Percentiles rank a stretch among this genome's conserved stretches.
phyloP scores from a whole-genome alignment of 23 tunicate species.

The Trididemnum clinides region DNA sequence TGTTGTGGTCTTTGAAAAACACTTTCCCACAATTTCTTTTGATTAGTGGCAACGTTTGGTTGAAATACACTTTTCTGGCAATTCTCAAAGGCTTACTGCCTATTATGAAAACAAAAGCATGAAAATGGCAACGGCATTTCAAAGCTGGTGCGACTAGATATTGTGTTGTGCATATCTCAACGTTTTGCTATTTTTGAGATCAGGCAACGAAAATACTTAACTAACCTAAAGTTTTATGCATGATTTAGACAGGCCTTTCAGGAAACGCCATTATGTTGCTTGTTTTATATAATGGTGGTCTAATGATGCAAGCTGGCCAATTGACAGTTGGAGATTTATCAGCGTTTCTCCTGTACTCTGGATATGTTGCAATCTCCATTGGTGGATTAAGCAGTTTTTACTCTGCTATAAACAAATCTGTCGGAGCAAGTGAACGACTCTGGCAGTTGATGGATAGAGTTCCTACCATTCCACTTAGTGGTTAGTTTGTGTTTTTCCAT shows the following conservation, averaged over 20 bases:
- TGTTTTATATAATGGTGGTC: conserved; percentile 71
- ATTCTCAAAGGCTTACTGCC: too few relatives aligned
- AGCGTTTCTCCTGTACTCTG: conserved; percentile 74
- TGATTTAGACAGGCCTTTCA: conserved; percentile 57
- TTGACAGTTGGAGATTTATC: conserved; percentile 75
- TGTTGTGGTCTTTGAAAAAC: not conserved
- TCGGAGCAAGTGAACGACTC: conserved; percentile 63
- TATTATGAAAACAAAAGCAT: too few relatives aligned
- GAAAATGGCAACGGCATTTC: too few relatives aligned
- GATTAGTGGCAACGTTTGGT: too few relatives aligned
- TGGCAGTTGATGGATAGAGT: conserved; percentile 51
- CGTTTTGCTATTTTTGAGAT: too few relatives aligned
- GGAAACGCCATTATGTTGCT: conserved; percentile 69
- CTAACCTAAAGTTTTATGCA: too few relatives aligned
- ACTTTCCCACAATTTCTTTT: too few relatives aligned
- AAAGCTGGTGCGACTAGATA: too few relatives aligned
- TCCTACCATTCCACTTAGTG: conserved; percentile 46
- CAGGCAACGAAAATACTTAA: too few relatives aligned
- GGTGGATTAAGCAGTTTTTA: conserved; percentile 65
- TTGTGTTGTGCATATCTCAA: too few relatives aligned
- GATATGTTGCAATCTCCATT: conserved; percentile 69
- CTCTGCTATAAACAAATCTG: conserved; percentile 49
- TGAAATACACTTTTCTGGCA: too few relatives aligned
- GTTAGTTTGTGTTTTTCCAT: conserved; percentile 9
- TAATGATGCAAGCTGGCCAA: conserved; percentile 67